Evolutionary conservation across 2,113 vertebrate species (phyloP).

Genomic region (Aviceda subcristata): DNA sequence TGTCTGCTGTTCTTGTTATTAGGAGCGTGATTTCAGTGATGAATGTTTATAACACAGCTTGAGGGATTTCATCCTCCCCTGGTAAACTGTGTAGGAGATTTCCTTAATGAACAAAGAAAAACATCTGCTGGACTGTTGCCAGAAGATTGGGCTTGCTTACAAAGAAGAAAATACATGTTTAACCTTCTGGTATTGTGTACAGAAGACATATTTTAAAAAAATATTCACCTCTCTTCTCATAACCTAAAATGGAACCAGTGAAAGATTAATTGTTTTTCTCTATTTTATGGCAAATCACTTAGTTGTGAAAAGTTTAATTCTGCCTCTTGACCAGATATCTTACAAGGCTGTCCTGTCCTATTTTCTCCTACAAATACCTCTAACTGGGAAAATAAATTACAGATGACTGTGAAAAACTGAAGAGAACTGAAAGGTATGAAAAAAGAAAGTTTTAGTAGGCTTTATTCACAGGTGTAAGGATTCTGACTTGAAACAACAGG

Average conservation of each 20-base stretch:
- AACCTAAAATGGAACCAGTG: background rate
- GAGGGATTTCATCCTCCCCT: constrained; percentile 73
- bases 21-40: constrained; percentile 43
- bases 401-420: background rate
- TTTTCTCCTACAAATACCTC: background rate
- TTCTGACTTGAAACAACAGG: background rate
- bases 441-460: background rate
- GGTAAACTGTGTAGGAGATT: constrained; percentile 67
- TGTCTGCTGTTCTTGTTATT: constrained; percentile 54
- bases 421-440: background rate
- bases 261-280: background rate
- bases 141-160: constrained; percentile 50
- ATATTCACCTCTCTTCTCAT: background rate
- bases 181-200: constrained; percentile 22
- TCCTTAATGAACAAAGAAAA: constrained; percentile 64
- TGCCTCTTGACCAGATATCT: background rate
- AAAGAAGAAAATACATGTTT: background rate
- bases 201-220: background rate
- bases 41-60: constrained; percentile 66
- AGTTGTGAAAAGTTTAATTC: constrained; percentile 29
- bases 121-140: constrained; percentile 61
- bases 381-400: background rate
- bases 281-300: background rate
- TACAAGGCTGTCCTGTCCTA: background rate
- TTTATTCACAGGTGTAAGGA: background rate